These are phyloP conservation scores for Centruroides vittatus DNA, from an alignment of 1,140 invertebrate species.

Conservation along the genomic window DNA sequence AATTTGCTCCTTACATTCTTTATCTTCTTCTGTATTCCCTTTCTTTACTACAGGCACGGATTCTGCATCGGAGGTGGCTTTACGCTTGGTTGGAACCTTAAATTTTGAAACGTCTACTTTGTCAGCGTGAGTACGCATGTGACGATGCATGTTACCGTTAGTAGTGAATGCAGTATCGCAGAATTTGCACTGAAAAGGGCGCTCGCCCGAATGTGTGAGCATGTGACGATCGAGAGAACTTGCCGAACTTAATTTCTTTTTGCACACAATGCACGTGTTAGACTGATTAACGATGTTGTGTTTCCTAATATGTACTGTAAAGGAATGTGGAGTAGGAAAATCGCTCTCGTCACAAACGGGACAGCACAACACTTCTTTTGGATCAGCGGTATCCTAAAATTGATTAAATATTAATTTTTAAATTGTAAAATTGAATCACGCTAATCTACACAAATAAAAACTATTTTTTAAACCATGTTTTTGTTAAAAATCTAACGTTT, in stretches of 20 bases:
- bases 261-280: slow-evolving; percentile 35
- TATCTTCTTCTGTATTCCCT: too few species aligned
- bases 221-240: slow-evolving; percentile 60
- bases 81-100: neutral
- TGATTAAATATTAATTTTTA: too few species aligned
- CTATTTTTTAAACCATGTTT: too few species aligned
- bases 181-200: slow-evolving; percentile 57
- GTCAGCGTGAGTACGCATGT: slow-evolving; percentile 50
- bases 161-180: slow-evolving; percentile 71
- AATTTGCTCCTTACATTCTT: too few species aligned
- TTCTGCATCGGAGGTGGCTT: neutral
- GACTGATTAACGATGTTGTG: slow-evolving; percentile 37
- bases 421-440: too few species aligned
- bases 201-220: slow-evolving; percentile 53
- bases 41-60: neutral
- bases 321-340: slow-evolving; percentile 43
- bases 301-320: slow-evolving; percentile 50
- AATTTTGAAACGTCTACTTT: neutral
- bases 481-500: too few species aligned
- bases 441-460: too few species aligned
- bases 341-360: slow-evolving; percentile 43
- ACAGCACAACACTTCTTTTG: slow-evolving; percentile 25
- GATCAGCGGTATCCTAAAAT: too few species aligned
- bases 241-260: slow-evolving; percentile 49
- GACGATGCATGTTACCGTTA: slow-evolving; percentile 74